phyloP scores from a whole-genome alignment of 2,797 vertebrate species.

The Alosa sapidissima region DNA sequence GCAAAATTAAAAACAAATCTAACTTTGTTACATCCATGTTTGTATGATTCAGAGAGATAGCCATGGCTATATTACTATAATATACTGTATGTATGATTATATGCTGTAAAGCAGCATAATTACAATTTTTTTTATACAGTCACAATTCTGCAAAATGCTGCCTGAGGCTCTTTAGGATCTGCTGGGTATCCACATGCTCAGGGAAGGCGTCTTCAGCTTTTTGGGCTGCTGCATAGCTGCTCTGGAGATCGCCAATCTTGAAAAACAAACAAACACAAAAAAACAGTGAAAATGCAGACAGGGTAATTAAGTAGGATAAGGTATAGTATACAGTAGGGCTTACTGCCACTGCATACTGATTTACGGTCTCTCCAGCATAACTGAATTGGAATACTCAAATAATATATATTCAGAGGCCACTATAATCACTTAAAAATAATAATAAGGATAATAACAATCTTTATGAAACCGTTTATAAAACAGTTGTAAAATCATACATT shows the following conservation, averaged over 20 bases:
- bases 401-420: background rate
- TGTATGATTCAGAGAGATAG: too few species aligned
- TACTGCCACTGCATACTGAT: background rate
- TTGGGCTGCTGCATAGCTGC: constrained; percentile 87
- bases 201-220: constrained; percentile 90
- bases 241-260: constrained; percentile 94
- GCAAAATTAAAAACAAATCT: too few species aligned
- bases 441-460: too few species aligned
- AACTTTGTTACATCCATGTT: too few species aligned
- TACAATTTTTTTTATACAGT: constrained; percentile 44
- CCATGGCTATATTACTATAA: too few species aligned
- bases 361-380: background rate
- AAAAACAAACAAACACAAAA: background rate
- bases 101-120: background rate
- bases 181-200: constrained; percentile 91
- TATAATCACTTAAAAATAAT: background rate
- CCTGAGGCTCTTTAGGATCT: constrained; percentile 86
- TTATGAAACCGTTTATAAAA: background rate
- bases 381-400: background rate
- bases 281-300: background rate
- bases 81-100: background rate
- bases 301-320: background rate
- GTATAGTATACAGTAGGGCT: background rate
- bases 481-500: background rate
- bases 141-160: constrained; percentile 89